Evolutionary conservation across 1,140 invertebrate genomes (phyloP).

Genomic region (Hycleus phaleratus): DNA sequence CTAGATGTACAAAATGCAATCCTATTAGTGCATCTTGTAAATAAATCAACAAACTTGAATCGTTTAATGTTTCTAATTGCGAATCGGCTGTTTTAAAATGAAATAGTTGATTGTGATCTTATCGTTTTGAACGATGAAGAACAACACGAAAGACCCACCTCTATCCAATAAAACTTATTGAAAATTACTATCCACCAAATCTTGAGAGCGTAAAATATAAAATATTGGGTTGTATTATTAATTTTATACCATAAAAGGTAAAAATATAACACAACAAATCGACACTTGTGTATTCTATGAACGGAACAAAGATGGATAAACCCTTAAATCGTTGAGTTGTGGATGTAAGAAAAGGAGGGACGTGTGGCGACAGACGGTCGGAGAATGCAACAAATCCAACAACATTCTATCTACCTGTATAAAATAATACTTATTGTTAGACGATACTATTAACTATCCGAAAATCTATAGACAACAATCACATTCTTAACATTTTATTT

Average conservation of each 20-base stretch:
- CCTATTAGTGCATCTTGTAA: no score
- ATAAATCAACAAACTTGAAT: no score
- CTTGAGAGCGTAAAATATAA: constrained; percentile 20
- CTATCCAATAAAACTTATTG: no score
- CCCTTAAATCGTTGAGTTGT: not conserved
- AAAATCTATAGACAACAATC: no score
- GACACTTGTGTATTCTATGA: constrained; percentile 19
- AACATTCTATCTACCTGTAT: constrained; percentile 33
- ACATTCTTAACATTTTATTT: no score
- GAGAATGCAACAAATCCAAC: constrained; percentile 33
- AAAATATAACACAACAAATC: constrained; percentile 18
- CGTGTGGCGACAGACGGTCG: constrained; percentile 29
- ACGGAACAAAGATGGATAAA: not conserved
- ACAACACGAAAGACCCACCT: no score
- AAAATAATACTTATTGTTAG: not conserved
- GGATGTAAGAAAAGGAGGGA: constrained; percentile 17
- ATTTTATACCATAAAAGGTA: constrained; percentile 22
- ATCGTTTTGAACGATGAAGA: no score
- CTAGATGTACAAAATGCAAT: no score
- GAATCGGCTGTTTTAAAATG: no score
- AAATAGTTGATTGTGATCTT: no score
- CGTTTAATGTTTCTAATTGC: no score
- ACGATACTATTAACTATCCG: not conserved
- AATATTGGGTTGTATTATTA: constrained; percentile 30
- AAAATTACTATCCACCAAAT: no score